Base-by-base conservation (phyloP, 2,888 invertebrate genomes). In the Folsomia manolachei region DNA sequence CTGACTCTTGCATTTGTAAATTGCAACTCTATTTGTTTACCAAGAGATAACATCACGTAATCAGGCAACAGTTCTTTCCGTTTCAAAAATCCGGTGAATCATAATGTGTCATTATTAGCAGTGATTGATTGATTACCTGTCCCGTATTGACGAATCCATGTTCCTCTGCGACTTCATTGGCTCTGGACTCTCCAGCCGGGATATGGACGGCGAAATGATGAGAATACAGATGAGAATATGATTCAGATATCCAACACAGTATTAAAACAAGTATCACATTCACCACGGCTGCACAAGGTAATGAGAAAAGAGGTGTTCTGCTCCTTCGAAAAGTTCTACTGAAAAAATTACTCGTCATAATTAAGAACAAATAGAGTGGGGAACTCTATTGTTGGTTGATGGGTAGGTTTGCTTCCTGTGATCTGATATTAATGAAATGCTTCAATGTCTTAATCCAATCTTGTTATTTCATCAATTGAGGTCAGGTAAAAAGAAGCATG, bases 161-260 rank as follows among this genome's bases (percentile, higher is more conserved):
- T 75, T 84, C 84, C 52, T 74, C 75, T 11, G 86, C 86, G 60
- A 86, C 82, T 73, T 82, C 81, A 24, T 85, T 84, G 21, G 82
- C 82, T 67, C 69, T 73, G 4, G 82, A 81, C 25, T 80, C 77
- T 52, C 86, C 86, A 24, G 84, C 84, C 18, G 82, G 82, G 70
- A 87, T 83, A 75, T 84, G 83, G 1, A 85, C 84, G 21, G 86
- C 87, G 84, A 86, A 87, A 78, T 86, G 84, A 81, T 87, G 86
- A 24, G 84, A 83, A 81, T 82, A 86, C n/a, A 67, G 21, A n/a
- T n/a, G n/a, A 2, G 67, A 67, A 24, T 24, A 7, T 23, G 67
- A 25, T 11, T 56, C 2, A 9, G 67, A 53, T 60, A 67, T 24
- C n/a, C 56, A 67, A 7, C 39, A 67, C 18, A 18, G 51, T 14